phyloP scores from a whole-genome alignment of 2,113 vertebrate species.

The Poeciliopsis prolifica region DNA sequence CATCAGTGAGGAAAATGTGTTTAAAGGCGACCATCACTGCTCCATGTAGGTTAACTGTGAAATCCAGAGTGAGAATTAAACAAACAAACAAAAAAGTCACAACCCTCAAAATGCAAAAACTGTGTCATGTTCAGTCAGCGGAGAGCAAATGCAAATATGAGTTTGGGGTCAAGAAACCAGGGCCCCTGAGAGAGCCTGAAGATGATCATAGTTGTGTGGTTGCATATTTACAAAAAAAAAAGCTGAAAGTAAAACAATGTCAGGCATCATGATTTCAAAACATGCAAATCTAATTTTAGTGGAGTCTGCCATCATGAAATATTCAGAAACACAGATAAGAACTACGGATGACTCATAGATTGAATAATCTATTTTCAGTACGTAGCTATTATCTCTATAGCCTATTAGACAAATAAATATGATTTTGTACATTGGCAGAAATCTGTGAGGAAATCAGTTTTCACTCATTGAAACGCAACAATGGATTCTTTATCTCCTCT shows the following conservation, averaged over 20 bases:
- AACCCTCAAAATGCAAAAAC: no score
- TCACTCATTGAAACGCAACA: conserved; percentile 7
- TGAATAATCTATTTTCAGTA: conserved; percentile 21
- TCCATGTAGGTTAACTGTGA: conserved; percentile 10
- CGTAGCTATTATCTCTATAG: conserved; percentile 2
- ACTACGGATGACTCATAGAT: conserved; percentile 20
- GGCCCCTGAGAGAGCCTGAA: neutral
- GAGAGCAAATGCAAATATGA: neutral
- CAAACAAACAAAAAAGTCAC: neutral
- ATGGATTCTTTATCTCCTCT: conserved; percentile 37
- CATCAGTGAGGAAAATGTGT: conserved; percentile 59
- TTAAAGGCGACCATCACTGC: conserved; percentile 70
- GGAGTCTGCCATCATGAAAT: conserved; percentile 1
- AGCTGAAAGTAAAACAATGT: neutral
- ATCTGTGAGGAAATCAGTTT: conserved; percentile 1
- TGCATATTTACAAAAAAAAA: no score
- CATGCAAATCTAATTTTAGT: conserved; percentile 4
- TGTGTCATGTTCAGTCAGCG: neutral
- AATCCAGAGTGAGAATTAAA: neutral
- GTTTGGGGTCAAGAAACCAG: conserved; percentile 34
- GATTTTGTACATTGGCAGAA: neutral
- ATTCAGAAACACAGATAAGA: conserved; percentile 22
- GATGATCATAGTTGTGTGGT: conserved; percentile 10
- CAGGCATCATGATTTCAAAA: conserved; percentile 3
- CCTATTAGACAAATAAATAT: conserved; percentile 3